A percentile compares a stretch with the other conserved stretches of the same genome.
phyloP scores from a whole-genome alignment of 2,888 invertebrate species.

The Hydrotaea diabolus region DNA sequence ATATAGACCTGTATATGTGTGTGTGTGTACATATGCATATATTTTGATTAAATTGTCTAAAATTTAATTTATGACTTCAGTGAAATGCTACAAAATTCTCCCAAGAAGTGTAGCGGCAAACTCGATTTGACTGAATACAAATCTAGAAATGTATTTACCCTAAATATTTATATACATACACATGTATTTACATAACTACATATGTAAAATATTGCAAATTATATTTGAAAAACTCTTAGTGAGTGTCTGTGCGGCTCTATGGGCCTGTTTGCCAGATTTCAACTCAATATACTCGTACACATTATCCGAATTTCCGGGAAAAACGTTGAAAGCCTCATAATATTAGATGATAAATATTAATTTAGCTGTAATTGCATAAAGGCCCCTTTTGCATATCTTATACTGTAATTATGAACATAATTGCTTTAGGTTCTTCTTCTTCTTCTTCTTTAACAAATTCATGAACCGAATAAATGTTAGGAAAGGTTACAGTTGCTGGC shows the following conservation, averaged over 20 bases:
- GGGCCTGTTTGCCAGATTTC: not conserved
- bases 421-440: no score
- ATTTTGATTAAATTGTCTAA: conserved; percentile 39
- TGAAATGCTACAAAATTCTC: conserved; percentile 1
- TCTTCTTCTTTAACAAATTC: no score
- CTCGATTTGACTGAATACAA: not conserved
- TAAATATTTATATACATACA: not conserved
- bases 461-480: no score
- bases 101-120: not conserved
- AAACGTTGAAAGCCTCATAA: not conserved
- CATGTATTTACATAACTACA: not conserved
- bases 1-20: no score
- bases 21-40: not conserved
- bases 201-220: not conserved
- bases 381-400: no score
- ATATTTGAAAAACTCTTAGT: not conserved
- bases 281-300: not conserved
- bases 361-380: conserved; percentile 10
- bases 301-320: not conserved
- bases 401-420: no score
- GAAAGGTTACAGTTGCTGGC: no score
- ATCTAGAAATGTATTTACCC: not conserved
- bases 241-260: not conserved
- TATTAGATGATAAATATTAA: conserved; percentile 21
- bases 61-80: conserved; percentile 42